A percentile compares a stretch with the other conserved stretches of the same genome.
phyloP scores from a whole-genome alignment of 2,888 invertebrate genomes.

The Drosophila meridionalis region DNA sequence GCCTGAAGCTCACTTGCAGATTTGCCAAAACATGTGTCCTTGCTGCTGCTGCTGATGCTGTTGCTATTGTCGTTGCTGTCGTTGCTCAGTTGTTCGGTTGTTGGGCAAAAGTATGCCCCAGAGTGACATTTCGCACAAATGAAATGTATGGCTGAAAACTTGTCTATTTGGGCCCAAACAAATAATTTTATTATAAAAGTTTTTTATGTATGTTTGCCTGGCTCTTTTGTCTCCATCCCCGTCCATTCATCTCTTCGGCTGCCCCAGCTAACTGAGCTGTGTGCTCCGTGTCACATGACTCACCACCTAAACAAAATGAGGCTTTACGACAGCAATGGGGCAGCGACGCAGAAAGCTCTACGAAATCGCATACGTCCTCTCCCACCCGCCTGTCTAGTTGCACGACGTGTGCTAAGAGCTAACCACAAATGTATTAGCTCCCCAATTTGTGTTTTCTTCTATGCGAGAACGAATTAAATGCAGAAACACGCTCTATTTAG shows the following conservation, averaged over 20 bases:
- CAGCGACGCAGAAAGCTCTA: background rate
- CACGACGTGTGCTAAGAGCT: background rate
- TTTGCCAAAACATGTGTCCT: constrained; percentile 58
- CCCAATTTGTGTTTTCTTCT: background rate
- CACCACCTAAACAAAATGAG: constrained; percentile 47
- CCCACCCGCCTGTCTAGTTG: background rate
- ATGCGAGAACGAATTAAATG: background rate
- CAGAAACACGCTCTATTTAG: background rate
- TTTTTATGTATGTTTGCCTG: constrained; percentile 54
- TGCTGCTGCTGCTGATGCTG: constrained; percentile 18
- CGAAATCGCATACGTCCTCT: background rate
- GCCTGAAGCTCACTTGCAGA: constrained; percentile 34
- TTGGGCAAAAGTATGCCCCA: constrained; percentile 64
- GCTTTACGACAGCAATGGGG: constrained; percentile 49
- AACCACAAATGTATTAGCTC: background rate
- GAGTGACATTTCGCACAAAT: constrained; percentile 76
- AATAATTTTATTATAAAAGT: constrained; percentile 78
- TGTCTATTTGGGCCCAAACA: constrained; percentile 73
- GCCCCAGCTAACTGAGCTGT: constrained; percentile 4
- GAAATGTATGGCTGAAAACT: constrained; percentile 75
- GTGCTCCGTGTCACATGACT: constrained; percentile 25
- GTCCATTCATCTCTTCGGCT: background rate
- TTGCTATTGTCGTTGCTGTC: constrained; percentile 17
- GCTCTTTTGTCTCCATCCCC: constrained; percentile 24
- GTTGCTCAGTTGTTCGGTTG: constrained; percentile 14